Conservation (phyloP, 2,888 invertebrate genomes). For the Hypomecis atomaria region DNA sequence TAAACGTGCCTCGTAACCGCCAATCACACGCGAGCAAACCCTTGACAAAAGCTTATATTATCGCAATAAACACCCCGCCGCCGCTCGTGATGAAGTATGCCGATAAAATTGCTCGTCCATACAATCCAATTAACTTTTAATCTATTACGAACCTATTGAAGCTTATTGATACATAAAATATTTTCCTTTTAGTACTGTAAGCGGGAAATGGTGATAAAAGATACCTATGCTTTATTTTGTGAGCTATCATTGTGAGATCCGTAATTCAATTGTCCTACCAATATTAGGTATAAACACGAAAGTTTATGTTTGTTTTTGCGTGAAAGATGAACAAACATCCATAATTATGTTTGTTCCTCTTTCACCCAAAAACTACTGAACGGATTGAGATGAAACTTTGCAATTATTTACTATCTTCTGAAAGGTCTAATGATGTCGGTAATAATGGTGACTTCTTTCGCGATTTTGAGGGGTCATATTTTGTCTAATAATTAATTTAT, state of each 20-base stretch:
- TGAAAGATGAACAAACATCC: too few species aligned
- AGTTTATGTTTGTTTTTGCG: too few species aligned
- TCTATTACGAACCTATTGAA: slow-evolving; percentile 39
- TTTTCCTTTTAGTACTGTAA: slow-evolving; percentile 14
- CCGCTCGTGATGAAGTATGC: slow-evolving; percentile 34
- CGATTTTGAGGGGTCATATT: too few species aligned
- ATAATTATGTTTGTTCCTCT: too few species aligned
- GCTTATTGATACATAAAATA: slow-evolving; percentile 36
- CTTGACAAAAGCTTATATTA: slow-evolving; percentile 27
- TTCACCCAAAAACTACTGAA: too few species aligned
- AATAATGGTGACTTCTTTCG: too few species aligned
- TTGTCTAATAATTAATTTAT: too few species aligned
- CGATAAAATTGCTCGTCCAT: slow-evolving; percentile 37
- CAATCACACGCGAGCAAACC: slow-evolving; percentile 26
- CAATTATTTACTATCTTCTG: too few species aligned
- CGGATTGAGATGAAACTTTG: too few species aligned
- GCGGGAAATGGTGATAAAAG: slow-evolving; percentile 1
- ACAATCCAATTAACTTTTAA: slow-evolving; percentile 46
- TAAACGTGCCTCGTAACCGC: slow-evolving; percentile 14
- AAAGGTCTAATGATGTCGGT: too few species aligned
- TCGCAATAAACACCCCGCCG: slow-evolving; percentile 23
- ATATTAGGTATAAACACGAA: too few species aligned
- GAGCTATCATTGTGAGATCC: neutral
- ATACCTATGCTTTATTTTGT: neutral
- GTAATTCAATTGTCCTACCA: too few species aligned